These are phyloP conservation scores for Leucoptera coffeella DNA, from an alignment of 2,888 invertebrate species.

Conservation along the genomic window DNA sequence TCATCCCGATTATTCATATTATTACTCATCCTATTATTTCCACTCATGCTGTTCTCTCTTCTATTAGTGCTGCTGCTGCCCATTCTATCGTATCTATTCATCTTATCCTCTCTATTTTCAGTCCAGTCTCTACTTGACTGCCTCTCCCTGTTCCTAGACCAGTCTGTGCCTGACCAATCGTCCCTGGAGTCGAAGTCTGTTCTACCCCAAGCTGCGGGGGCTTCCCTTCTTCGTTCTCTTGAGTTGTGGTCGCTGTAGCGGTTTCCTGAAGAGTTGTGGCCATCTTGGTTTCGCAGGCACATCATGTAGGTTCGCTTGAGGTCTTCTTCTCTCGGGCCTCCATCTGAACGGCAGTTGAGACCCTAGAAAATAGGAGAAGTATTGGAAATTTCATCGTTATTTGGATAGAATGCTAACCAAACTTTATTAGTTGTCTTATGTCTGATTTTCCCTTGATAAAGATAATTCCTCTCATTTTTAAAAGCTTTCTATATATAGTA, in stretches of 20 bases:
- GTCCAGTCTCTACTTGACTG: conserved; percentile 7
- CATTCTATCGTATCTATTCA: neutral
- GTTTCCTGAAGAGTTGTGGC: conserved; percentile 13
- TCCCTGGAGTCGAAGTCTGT: conserved; percentile 9
- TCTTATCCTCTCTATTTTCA: neutral
- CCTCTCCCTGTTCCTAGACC: conserved; percentile 1
- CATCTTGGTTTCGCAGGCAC: conserved; percentile 45
- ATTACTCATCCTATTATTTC: too few relatives aligned
- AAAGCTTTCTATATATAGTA: too few relatives aligned
- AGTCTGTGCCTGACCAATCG: conserved; percentile 6
- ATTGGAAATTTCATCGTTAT: too few relatives aligned
- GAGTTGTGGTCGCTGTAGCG: conserved; percentile 14
- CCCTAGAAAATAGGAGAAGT: too few relatives aligned
- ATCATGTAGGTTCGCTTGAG: conserved; percentile 50
- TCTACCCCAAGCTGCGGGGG: conserved; percentile 6
- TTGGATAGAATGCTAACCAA: too few relatives aligned
- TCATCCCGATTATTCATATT: too few relatives aligned
- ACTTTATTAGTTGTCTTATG: too few relatives aligned
- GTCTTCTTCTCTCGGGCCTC: conserved; percentile 52
- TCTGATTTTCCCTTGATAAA: too few relatives aligned
- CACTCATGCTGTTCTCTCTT: neutral
- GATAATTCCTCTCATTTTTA: too few relatives aligned
- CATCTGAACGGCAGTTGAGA: conserved; percentile 53
- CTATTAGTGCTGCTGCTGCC: neutral
- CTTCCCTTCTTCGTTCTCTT: conserved; percentile 15